Conservation (phyloP, 2,797 vertebrate species). For the Smutsia gigantea region DNA sequence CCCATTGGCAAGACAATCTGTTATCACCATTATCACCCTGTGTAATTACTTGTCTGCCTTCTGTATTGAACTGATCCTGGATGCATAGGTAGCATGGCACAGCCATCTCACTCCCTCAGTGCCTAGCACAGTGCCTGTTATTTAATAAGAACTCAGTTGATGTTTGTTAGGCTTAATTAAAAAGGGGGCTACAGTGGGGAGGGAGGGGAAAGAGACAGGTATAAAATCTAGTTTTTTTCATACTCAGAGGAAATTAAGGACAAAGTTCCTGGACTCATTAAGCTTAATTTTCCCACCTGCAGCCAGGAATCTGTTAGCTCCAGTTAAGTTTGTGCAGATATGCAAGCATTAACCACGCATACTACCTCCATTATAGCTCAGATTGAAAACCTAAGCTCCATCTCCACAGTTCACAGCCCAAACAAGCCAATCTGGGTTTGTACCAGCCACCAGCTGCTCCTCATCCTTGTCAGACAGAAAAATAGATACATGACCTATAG, state of each 20-base stretch:
- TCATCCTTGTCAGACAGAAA: conserved; percentile 65
- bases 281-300: conserved; percentile 20
- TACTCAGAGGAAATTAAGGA: conserved; percentile 6
- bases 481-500: conserved; percentile 63
- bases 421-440: conserved; percentile 45
- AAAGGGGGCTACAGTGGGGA: neutral
- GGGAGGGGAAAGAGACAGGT: neutral
- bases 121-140: neutral
- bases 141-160: neutral
- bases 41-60: neutral
- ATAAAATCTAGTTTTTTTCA: neutral
- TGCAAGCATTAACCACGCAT: neutral
- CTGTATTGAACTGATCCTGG: neutral
- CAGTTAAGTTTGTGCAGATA: neutral
- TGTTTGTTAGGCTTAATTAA: neutral
- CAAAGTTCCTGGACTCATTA: neutral
- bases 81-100: neutral
- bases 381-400: neutral
- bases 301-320: neutral
- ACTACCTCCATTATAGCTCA: neutral
- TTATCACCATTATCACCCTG: neutral
- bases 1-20: neutral
- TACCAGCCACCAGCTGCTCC: conserved; percentile 52
- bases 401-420: neutral
- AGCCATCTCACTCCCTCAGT: neutral